phyloP scores from a whole-genome alignment of 2,113 vertebrate species.

The Crocuta crocuta region DNA sequence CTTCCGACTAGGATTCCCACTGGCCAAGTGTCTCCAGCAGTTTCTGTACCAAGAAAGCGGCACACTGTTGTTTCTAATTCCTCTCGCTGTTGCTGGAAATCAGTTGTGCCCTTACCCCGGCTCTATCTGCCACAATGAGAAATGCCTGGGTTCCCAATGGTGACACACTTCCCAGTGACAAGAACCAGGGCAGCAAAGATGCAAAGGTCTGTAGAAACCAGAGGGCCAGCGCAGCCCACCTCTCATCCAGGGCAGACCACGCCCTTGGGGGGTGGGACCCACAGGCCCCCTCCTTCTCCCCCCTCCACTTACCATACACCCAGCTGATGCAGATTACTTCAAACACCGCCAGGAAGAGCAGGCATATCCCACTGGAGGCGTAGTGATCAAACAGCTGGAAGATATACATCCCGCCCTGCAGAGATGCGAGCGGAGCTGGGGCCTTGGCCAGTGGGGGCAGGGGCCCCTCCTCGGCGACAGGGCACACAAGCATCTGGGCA shows the following conservation, averaged over 20 bases:
- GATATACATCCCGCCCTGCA: constrained; percentile 96
- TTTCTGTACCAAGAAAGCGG: not conserved
- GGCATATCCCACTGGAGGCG: constrained; percentile 93
- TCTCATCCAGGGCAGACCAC: not conserved
- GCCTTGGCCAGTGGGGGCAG: not conserved
- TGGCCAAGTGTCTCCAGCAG: not conserved
- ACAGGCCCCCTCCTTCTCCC: not conserved
- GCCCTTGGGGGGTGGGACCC: not conserved
- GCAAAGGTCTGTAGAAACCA: not conserved
- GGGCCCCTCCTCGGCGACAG: rapidly evolving
- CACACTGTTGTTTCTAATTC: no score
- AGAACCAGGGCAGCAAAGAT: not conserved
- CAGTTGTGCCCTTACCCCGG: not conserved
- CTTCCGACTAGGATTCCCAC: not conserved
- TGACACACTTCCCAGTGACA: no score
- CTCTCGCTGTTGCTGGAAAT: not conserved
- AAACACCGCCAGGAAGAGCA: constrained; percentile 93
- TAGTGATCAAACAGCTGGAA: constrained; percentile 99
- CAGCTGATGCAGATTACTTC: constrained; percentile 94
- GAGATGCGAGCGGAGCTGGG: not conserved
- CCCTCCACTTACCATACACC: constrained; percentile 91
- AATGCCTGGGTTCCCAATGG: not conserved
- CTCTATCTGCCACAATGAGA: not conserved
- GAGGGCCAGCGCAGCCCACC: rapidly evolving
- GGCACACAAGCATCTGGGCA: rapidly evolving